Evolutionary conservation across 2,113 vertebrate genomes (phyloP), one percentile per base, ranked within the genome.

Genomic region (Tympanuchus pallidicinctus): DNA sequence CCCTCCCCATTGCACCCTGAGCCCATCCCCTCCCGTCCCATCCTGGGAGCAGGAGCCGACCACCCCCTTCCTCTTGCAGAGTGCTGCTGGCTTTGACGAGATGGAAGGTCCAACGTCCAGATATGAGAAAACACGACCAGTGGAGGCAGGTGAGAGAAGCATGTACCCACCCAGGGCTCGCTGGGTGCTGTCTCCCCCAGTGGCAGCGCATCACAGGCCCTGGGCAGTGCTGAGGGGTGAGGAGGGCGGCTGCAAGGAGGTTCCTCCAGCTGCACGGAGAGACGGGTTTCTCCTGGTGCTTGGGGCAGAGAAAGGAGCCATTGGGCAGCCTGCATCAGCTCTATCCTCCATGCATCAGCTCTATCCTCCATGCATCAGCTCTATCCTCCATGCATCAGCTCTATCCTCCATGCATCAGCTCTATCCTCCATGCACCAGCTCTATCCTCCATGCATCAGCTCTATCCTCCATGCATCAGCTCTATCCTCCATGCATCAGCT

Each of bases 41-140:
- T 28, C 52, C 52, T 28, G 52, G 27, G 27, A 16, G 13, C 14
- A 28, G 52, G 28, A 5, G 25, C 27, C 12, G 25, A 52, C 48
- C 48, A 12, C 30, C 50, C 13, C 0, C 12, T 87, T 77, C 67
- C 54, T 59, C 57, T 45, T 42, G 70, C 92, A 99, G 99, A 98
- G 96, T 4, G 99, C 99, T 38, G 97, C 95, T 8, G 97, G 98
- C 70, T 99, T 99, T 89, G 96, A 83, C 27, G 98, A 99, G 50
- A 98, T 99, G 97, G 97, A 98, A 89, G 97, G 97, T 6, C 98
- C 99, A 1, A 86, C 98, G 8, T 98, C 98, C 21, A 97, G 98
- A 2, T 99, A 99, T 76, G 96, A 98, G 96, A 99, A 98, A 95
- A 99, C 98, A 0, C 97, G 96, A 65, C 98, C 98, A 1, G 21